These are phyloP conservation scores for Trichoplax adhaerens DNA, from an alignment of 37 sponge, comb jelly and placozoan species.

Conservation along the genomic window DNA sequence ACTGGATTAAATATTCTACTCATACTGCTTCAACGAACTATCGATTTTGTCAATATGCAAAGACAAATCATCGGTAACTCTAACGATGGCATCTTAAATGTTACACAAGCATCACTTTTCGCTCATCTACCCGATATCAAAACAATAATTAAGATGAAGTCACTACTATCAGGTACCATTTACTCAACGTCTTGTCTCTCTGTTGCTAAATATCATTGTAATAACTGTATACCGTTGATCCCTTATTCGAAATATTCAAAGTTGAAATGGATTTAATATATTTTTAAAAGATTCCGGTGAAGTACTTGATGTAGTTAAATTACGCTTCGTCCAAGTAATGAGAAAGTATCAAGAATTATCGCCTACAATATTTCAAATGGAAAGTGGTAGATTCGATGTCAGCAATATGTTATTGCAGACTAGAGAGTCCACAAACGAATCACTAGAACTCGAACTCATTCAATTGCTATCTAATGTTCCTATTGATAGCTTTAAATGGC, in stretches of 20 bases:
- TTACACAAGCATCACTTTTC: no score
- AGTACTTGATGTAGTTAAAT: constrained; percentile 7
- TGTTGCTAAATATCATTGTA: no score
- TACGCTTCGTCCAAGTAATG: constrained; percentile 14
- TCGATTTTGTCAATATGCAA: no score
- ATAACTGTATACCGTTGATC: no score
- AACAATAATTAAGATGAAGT: constrained; percentile 18
- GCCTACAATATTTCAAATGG: constrained; percentile 17
- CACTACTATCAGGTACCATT: constrained; percentile 18
- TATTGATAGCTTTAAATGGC: constrained; percentile 7
- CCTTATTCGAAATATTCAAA: not conserved
- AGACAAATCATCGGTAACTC: no score
- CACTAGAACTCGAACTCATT: not conserved
- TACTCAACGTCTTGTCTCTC: not conserved
- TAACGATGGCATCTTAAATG: no score
- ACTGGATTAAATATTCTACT: no score
- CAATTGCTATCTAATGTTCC: constrained; percentile 17
- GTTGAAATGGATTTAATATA: not conserved
- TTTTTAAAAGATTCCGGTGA: not conserved
- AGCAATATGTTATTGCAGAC: constrained; percentile 18
- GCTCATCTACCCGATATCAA: constrained; percentile 32
- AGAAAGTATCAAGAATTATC: constrained; percentile 30
- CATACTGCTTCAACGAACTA: no score
- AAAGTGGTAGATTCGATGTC: constrained; percentile 22
- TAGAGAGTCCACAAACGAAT: no score